Base-by-base conservation (phyloP, 2,888 invertebrate genomes). In the Tanypteryx hageni region DNA sequence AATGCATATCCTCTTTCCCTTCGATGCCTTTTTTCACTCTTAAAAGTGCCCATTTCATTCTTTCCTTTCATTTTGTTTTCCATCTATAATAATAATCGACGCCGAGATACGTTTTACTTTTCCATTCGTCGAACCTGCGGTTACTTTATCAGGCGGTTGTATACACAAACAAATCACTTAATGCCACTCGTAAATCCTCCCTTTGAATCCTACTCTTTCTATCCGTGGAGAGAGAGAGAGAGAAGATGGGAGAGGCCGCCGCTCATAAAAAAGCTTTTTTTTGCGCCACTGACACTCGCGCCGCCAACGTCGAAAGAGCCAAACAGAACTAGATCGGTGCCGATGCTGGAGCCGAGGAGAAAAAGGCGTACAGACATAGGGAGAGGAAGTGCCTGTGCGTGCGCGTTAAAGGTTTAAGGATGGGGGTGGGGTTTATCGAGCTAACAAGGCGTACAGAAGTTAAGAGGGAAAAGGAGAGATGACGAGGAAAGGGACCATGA, bases 141-240 rank as follows among this genome's bases (percentile, higher is more conserved):
- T 84, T 58, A 18, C 57, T 84, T 84, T 84, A 84, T 57, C 18
- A n/a, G 57, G n/a, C 10, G 11, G 56, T n/a, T 84, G 84, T 84
- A 57, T 84, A 84, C 84, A 58, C 84, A 57, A 57, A 84, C 84
- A 57, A 84, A 84, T 84, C 84, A n/a, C 84, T 84, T 84, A 57
- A 57, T n/a, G 84, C 7, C 84, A 11, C 57, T 84, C 84, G 57
- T 84, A 84, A 57, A 84, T 58, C 84, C 57, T 22, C 57, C 58
- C 84, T 18, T 58, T 18, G 5, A 18, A 18, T n/a, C 9, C 57
- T 10, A 14, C 58, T 84, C 57, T 22, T 56, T 18, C 27, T 83
- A 58, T n/a, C 10, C 18, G n/a, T 5, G n/a, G 57, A 56, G 16
- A n/a, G 57, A 10, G 76, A 76, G 76, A n/a, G 76, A n/a, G 27